Evolutionary conservation across 2,797 vertebrate species (phyloP).

Genomic region (Tolypeutes matacus): DNA sequence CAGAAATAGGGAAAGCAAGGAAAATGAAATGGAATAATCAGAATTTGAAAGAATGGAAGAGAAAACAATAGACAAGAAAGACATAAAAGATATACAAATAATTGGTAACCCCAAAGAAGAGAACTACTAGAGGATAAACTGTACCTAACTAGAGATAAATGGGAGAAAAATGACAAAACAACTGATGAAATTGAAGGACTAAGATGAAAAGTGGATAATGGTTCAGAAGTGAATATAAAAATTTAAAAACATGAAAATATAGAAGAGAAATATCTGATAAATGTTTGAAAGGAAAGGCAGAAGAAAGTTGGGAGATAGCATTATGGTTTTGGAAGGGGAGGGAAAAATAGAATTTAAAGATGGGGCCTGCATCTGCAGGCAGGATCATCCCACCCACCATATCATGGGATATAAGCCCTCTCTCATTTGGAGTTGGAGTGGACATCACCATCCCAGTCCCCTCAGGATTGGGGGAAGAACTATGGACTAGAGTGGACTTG

Average conservation of each 20-base stretch:
- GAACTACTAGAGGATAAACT: background rate
- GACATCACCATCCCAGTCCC: too few species aligned
- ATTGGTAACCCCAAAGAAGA: background rate
- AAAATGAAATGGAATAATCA: background rate
- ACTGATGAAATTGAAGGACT: background rate
- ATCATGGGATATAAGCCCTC: too few species aligned
- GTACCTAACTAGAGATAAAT: background rate
- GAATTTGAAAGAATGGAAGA: background rate
- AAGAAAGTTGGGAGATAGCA: background rate
- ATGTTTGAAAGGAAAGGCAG: background rate
- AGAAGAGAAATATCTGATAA: background rate
- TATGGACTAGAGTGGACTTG: too few species aligned
- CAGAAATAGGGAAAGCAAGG: background rate
- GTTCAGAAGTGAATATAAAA: background rate
- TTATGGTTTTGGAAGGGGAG: background rate
- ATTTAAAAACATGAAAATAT: background rate
- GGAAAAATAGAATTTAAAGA: background rate
- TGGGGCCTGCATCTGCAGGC: too few species aligned
- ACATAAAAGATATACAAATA: background rate
- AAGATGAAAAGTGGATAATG: background rate
- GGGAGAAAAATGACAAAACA: background rate
- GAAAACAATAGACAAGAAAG: background rate
- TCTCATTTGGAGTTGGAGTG: too few species aligned
- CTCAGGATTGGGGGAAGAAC: too few species aligned
- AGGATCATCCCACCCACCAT: too few species aligned